Evolutionary conservation across 1,140 invertebrate genomes (phyloP).

Genomic region (Zophobas atratus): DNA sequence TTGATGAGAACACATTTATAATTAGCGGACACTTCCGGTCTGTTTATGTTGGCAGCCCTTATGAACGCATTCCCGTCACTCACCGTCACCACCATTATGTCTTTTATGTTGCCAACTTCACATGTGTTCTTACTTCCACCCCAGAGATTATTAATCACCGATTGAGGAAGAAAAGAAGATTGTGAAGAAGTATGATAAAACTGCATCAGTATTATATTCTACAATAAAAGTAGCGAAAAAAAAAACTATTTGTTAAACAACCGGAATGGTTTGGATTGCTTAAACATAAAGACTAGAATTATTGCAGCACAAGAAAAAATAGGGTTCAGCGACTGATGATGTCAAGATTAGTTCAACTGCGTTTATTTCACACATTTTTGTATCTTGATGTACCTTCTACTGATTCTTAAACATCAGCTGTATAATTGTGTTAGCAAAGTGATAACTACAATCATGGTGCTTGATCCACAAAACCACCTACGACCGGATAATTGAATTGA

Average conservation of each 20-base stretch:
- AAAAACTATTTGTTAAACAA: too few species aligned
- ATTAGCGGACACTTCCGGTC: conserved; percentile 68
- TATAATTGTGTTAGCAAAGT: neutral
- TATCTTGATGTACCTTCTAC: too few species aligned
- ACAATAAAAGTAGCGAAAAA: too few species aligned
- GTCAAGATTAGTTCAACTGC: too few species aligned
- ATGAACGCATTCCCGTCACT: conserved; percentile 64
- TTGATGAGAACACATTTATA: conserved; percentile 67
- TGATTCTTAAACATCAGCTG: neutral
- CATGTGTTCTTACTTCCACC: conserved; percentile 57
- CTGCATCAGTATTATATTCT: too few species aligned
- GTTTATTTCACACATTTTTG: too few species aligned
- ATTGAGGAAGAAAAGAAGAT: neutral
- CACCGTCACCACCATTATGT: conserved; percentile 60
- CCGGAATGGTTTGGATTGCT: too few species aligned
- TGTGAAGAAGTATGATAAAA: neutral
- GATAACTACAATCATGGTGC: neutral
- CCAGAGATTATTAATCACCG: conserved; percentile 20
- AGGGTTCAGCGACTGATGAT: too few species aligned
- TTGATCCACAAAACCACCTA: neutral
- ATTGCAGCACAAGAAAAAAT: too few species aligned
- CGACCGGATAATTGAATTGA: neutral
- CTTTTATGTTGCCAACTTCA: conserved; percentile 61
- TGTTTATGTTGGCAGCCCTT: conserved; percentile 66
- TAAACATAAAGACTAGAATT: too few species aligned